Evolutionary conservation across 1,140 invertebrate genomes (phyloP), one percentile per base, ranked within the genome.

Genomic region (Eueides isabella): DNA sequence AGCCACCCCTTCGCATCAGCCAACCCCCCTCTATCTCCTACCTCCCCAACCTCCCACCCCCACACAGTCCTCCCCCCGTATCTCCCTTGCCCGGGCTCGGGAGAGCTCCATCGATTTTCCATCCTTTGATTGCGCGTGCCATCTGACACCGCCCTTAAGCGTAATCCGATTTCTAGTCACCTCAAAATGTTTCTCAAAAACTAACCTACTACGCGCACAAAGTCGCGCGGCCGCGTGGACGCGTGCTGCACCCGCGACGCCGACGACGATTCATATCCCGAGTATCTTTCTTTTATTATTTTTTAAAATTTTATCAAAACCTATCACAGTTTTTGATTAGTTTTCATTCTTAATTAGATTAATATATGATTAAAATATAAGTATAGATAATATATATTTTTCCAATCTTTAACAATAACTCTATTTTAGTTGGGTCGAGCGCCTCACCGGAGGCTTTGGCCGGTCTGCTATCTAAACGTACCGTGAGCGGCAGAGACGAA

Each of bases 281-380:
- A 77, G 82, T 75, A 38, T 84, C 77, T 82, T 80, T 80, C 75
- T 71, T 84, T 85, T 83, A 77, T 82, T 89, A 38, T 38, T 91
- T 92, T 90, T 93, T 92, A 92, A 93, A 93, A 91, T 92, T 93
- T 90, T 93, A 93, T 93, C 91, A 93, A 93, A 93, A 93, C 91
- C 90, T 93, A 93, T 93, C 91, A 93, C 91, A 92, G 91, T 93
- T 93, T 92, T 92, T 91, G 91, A 93, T 91, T 93, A 93, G 89
- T 93, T 93, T 91, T 88, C 88, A 87, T 91, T 81, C 88, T 93
- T 92, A 92, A 90, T 91, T 91, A 89, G 83, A 87, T 92, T 92
- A 93, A 92, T 92, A 93, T 93, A 92, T 90, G 90, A 88, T 92
- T 93, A 91, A 92, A 92, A 93, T 93, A 93, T 92, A 91, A 85